phyloP scores from a whole-genome alignment of 2,113 vertebrate genomes.

The Rana temporaria region DNA sequence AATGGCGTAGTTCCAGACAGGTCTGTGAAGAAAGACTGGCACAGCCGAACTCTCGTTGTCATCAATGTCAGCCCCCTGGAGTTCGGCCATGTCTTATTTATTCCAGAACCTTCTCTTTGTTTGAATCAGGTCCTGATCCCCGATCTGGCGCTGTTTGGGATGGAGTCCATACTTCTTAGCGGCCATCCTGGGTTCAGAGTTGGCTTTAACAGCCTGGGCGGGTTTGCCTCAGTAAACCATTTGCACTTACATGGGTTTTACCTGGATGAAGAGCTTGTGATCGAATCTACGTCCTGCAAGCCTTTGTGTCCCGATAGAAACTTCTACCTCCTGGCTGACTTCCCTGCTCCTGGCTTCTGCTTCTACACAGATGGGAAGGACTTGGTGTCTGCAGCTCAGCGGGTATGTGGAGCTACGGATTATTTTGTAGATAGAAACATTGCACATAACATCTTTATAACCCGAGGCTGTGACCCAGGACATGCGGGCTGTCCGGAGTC shows the following conservation, averaged over 20 bases:
- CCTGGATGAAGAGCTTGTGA: slow-evolving; percentile 72
- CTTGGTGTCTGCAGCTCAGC: slow-evolving; percentile 63
- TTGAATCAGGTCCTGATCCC: slow-evolving; percentile 81
- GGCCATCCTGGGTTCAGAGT: slow-evolving; percentile 80
- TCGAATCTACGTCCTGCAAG: slow-evolving; percentile 74
- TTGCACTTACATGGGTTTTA: slow-evolving; percentile 91
- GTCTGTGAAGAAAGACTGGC: background rate
- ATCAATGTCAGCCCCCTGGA: slow-evolving; percentile 91
- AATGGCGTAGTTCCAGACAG: background rate
- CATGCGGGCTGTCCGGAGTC: background rate
- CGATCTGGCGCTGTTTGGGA: slow-evolving; percentile 65
- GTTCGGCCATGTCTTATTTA: slow-evolving; percentile 86
- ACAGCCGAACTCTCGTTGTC: slow-evolving; percentile 68
- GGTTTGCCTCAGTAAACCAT: slow-evolving; percentile 91
- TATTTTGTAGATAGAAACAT: slow-evolving; percentile 73
- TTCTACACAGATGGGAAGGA: slow-evolving; percentile 73
- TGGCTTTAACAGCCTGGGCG: slow-evolving; percentile 93
- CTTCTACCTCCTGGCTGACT: slow-evolving; percentile 69
- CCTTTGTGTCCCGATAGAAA: slow-evolving; percentile 68
- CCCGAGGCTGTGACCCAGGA: slow-evolving; percentile 77
- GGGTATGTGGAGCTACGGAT: slow-evolving; percentile 76
- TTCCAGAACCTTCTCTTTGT: slow-evolving; percentile 76
- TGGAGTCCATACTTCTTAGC: slow-evolving; percentile 86
- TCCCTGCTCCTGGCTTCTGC: slow-evolving; percentile 80
- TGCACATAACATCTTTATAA: slow-evolving; percentile 87